These are phyloP conservation scores for Rousettus leschenaultii DNA, from an alignment of 2,113 vertebrate genomes.

Conservation along the genomic window DNA sequence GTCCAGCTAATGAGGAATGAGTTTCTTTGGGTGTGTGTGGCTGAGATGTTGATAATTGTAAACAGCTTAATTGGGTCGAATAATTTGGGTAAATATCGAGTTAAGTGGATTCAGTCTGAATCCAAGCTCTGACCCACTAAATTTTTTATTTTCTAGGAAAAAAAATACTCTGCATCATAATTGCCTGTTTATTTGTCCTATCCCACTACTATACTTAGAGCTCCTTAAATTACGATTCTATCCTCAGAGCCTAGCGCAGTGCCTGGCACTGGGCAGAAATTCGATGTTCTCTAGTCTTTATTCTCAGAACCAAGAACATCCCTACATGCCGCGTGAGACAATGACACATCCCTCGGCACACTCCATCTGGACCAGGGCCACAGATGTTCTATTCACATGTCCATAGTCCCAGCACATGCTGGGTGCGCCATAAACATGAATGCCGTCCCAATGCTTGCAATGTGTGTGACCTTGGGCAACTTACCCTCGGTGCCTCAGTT, in stretches of 20 bases:
- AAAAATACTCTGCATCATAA: background rate
- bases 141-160: background rate
- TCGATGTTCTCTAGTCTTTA: background rate
- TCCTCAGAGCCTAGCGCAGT: background rate
- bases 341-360: background rate
- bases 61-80: slow-evolving; percentile 47
- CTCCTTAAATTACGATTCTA: background rate
- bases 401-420: no score
- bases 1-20: slow-evolving; percentile 7
- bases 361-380: background rate
- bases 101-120: slow-evolving; percentile 33
- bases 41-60: background rate
- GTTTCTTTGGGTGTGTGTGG: background rate
- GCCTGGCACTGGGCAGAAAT: background rate
- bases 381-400: background rate
- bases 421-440: background rate
- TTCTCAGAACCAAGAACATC: background rate
- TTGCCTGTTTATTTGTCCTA: background rate
- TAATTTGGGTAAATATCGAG: slow-evolving; percentile 33
- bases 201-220: background rate
- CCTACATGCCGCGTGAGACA: fast-evolving
- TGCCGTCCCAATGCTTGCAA: background rate
- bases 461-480: background rate
- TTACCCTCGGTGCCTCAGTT: background rate
- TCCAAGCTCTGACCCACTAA: slow-evolving; percentile 28